Evolutionary conservation across 2,797 vertebrate genomes (phyloP).

Genomic region (Cryptoprocta ferox): DNA sequence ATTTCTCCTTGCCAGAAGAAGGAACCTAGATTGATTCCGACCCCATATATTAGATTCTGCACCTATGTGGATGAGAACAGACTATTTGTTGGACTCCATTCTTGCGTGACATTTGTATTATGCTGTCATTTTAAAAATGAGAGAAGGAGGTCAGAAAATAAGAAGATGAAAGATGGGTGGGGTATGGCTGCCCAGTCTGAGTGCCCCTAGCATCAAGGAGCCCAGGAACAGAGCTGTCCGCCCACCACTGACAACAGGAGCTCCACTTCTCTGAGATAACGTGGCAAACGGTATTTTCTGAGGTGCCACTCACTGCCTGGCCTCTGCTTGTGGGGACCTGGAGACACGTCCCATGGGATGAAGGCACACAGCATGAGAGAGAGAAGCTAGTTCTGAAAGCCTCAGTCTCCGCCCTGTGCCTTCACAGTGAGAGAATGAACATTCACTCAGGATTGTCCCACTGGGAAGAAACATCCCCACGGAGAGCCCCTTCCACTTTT

Average conservation of each 20-base stretch:
- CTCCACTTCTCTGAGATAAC: neutral
- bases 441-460: too few species aligned
- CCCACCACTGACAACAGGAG: too few species aligned
- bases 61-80: neutral
- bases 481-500: neutral
- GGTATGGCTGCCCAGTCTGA: neutral
- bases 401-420: neutral
- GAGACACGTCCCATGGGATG: neutral
- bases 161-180: neutral
- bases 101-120: neutral
- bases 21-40: neutral
- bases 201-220: neutral
- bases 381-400: neutral
- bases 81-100: neutral
- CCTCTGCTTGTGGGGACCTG: neutral
- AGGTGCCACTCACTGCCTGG: accelerated
- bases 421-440: too few species aligned
- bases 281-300: neutral
- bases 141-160: neutral
- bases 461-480: neutral
- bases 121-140: neutral
- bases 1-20: neutral
- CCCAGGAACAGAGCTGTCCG: neutral
- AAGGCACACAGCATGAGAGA: neutral
- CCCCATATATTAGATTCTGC: neutral